Percentiles rank a stretch among this genome's conserved stretches.
phyloP scores from a whole-genome alignment of 1,140 invertebrate genomes.

The Saxidomus purpurata region DNA sequence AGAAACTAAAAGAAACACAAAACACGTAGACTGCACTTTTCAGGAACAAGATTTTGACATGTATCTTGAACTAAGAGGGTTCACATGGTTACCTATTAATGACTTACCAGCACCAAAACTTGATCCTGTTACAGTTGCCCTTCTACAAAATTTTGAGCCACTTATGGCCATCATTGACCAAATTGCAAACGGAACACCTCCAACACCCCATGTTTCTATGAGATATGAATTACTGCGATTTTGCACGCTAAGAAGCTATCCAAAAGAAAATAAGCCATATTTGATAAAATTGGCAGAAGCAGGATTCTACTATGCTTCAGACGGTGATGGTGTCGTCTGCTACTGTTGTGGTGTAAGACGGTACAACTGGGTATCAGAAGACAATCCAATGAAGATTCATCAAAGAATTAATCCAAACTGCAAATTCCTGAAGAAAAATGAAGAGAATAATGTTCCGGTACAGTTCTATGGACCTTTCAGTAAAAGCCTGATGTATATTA shows the following conservation, averaged over 20 bases:
- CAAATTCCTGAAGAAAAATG: slow-evolving; percentile 52
- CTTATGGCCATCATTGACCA: slow-evolving; percentile 29
- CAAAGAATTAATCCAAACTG: slow-evolving; percentile 35
- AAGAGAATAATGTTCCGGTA: slow-evolving; percentile 45
- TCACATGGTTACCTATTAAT: slow-evolving; percentile 28
- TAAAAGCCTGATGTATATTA: neutral
- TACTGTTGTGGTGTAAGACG: slow-evolving; percentile 56
- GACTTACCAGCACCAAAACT: slow-evolving; percentile 6
- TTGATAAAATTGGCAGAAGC: slow-evolving; percentile 35
- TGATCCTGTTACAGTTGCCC: neutral
- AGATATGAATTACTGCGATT: slow-evolving; percentile 55
- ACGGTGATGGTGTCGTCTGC: slow-evolving; percentile 54
- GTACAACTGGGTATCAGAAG: slow-evolving; percentile 37
- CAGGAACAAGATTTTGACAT: neutral
- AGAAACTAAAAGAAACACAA: neutral
- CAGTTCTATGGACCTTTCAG: slow-evolving; percentile 25
- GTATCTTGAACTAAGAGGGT: neutral
- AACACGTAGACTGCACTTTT: neutral
- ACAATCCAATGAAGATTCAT: slow-evolving; percentile 49
- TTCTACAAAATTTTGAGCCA: neutral
- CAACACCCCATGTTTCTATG: slow-evolving; percentile 52
- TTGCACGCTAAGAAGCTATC: slow-evolving; percentile 54
- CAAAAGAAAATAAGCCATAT: slow-evolving; percentile 55
- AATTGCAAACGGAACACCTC: slow-evolving; percentile 27
- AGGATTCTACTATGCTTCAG: slow-evolving; percentile 56